Evolutionary conservation across 2,113 vertebrate species (phyloP), one percentile per base, ranked within the genome.

Genomic region (Coptodon rendalli): DNA sequence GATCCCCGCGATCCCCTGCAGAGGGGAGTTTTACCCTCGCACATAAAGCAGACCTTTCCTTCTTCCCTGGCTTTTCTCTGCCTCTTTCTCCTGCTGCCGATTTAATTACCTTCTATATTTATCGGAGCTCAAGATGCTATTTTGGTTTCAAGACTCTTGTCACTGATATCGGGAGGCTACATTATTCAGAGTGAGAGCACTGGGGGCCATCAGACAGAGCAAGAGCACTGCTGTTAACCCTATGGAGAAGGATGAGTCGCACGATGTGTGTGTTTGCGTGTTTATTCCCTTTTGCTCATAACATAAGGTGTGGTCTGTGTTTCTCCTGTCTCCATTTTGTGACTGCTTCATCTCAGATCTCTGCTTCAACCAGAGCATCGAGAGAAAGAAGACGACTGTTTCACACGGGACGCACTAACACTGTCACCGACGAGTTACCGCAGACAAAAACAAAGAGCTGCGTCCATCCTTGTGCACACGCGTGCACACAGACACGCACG

Each of bases 51-150:
- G 92, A 93, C 85, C 90, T 84, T 89, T 85, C 81, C 56, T 83
- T 90, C 89, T 91, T 54, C 83, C 83, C 89, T 86, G 83, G 83
- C 83, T 91, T 93, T 91, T 93, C 92, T 89, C 91, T 78, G 68
- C 92, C 92, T 94, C 90, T 91, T 66, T 38, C 94, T 93, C 91
- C 90, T 90, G 89, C 94, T 94, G 93, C 93, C 87, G 90, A 95
- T 95, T 94, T 95, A 96, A 95, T 95, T 95, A 95, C 95, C 90
- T 95, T 95, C 95, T 96, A 96, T 95, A 95, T 96, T 96, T 96
- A 96, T 95, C 95, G 9, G 88, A 92, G 95, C 94, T 94, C 85
- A 90, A 93, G 95, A 93, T 94, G 94, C 95, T 96, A 96, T 96
- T 96, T 95, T 94, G 92, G 94, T 95, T 93, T 93, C 81, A 38